These are phyloP conservation scores for Holacanthus passer DNA, from an alignment of 2,113 vertebrate species.

Conservation along the genomic window DNA sequence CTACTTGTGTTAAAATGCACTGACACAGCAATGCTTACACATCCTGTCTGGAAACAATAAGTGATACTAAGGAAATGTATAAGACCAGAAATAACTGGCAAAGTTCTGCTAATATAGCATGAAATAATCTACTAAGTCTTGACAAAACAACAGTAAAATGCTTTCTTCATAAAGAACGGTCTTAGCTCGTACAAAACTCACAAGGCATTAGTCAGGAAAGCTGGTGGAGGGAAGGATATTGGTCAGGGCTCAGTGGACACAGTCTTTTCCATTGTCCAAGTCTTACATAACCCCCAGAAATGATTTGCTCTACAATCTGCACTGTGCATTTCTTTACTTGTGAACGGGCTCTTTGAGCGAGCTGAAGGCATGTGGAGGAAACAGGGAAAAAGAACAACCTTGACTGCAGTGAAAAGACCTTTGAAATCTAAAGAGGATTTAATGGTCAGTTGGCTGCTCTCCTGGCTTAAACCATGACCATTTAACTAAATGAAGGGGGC, in stretches of 20 bases:
- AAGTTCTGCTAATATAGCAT: background rate
- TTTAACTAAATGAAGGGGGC: constrained; percentile 1
- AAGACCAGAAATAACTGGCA: constrained; percentile 15
- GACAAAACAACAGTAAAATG: background rate
- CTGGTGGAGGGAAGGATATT: constrained; percentile 46
- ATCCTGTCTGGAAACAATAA: constrained; percentile 5
- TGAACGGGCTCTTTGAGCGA: constrained; percentile 31
- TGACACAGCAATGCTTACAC: background rate
- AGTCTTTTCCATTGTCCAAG: constrained; percentile 69
- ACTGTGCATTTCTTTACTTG: constrained; percentile 48
- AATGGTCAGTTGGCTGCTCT: constrained; percentile 39
- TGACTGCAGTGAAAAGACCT: constrained; percentile 30
- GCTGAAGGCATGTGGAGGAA: constrained; percentile 12
- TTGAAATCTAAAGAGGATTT: constrained; percentile 54
- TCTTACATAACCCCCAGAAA: constrained; percentile 64
- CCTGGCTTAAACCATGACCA: constrained; percentile 26
- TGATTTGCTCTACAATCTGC: constrained; percentile 50
- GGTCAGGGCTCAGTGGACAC: constrained; percentile 66
- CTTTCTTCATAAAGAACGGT: constrained; percentile 1
- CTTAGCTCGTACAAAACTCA: constrained; percentile 7
- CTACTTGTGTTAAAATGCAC: constrained; percentile 1
- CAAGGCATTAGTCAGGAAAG: constrained; percentile 43
- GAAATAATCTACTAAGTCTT: constrained; percentile 1
- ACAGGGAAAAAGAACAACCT: constrained; percentile 11
- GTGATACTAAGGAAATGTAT: background rate